Conservation (phyloP, 1,140 invertebrate genomes). For the Lepidurus arcticus region DNA sequence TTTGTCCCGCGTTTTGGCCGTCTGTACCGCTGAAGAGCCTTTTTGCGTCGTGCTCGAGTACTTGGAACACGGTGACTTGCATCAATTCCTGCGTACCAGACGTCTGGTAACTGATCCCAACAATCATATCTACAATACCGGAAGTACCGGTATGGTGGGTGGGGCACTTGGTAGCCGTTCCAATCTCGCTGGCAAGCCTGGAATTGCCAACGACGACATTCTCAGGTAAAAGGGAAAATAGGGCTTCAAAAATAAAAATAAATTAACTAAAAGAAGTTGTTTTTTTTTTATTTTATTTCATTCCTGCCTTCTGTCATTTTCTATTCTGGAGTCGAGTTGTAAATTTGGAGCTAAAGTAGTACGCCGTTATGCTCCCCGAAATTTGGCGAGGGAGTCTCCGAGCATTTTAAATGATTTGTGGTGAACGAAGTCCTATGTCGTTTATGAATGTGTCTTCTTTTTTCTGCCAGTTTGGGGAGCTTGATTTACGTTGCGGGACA, state of each 20-base stretch:
- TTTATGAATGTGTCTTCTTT: neutral
- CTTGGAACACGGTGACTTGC: slow-evolving; percentile 80
- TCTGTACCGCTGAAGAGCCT: slow-evolving; percentile 73
- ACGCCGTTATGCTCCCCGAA: neutral
- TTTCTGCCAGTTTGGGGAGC: slow-evolving; percentile 61
- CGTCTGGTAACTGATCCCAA: slow-evolving; percentile 34
- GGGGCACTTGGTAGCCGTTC: neutral
- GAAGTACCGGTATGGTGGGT: slow-evolving; percentile 21
- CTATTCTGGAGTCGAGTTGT: neutral
- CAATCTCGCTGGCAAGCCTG: neutral
- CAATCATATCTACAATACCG: slow-evolving; percentile 30
- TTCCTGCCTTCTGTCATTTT: neutral
- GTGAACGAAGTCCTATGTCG: neutral
- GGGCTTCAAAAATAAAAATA: too few species aligned
- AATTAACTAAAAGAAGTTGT: too few species aligned
- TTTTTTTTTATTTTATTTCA: too few species aligned
- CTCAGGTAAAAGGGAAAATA: neutral
- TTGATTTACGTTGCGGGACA: slow-evolving; percentile 76
- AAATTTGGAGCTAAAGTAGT: slow-evolving; percentile 3
- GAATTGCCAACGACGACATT: neutral
- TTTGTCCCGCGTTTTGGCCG: slow-evolving; percentile 77
- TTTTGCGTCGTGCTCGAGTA: slow-evolving; percentile 85
- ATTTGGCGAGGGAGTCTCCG: neutral
- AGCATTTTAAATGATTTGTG: slow-evolving; percentile 16
- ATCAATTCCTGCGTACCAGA: slow-evolving; percentile 70